Base-by-base conservation (phyloP, 2,888 invertebrate genomes). In the Pammene fasciana region DNA sequence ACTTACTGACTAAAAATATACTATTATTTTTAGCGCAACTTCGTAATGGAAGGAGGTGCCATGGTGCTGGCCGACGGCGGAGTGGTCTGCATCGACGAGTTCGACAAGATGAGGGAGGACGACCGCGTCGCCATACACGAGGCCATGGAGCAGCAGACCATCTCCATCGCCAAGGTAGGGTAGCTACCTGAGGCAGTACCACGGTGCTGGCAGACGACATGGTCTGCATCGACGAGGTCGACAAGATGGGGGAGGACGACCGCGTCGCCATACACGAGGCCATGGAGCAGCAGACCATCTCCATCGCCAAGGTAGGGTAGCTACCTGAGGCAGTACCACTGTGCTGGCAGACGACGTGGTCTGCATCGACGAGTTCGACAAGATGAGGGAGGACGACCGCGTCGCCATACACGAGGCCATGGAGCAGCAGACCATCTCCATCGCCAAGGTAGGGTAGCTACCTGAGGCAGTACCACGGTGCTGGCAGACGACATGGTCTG, bases 91-190 rank as follows among this genome's bases (percentile, higher is more conserved):
- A 99, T 99, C 84, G 99, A 99, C 87, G 99, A 99, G 90, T 99
- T 99, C 87, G 99, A 99, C 89, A 99, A 99, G 93, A 99, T 99
- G 99, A 94, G 98, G 66, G 99, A 99, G 88, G 99, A 99, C 84
- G 99, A 99, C 88, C 94, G 99, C 75, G 99, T 99, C 9, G 99
- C 99, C 52, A 99, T 99, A 83, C 99, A 99, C 88, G 99, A 99
- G 92, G 99, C 99, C 34, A 99, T 99, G 99, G 99, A 99, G 85
- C 99, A 99, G 83, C 99, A 99, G 90, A 99, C 99, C 4, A 99
- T 99, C 81, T 99, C 99, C 0, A 99, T 99, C 76, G 99, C 99
- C 1, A 99, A 99, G 93, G 95, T 95, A 84, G 5, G 18, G 43
- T 38, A 38, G 38, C 26, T 26, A 26, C 26, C 26, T 26, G 26